Evolutionary conservation across 2,797 vertebrate genomes (phyloP).

Genomic region (Lacerta bilineata): DNA sequence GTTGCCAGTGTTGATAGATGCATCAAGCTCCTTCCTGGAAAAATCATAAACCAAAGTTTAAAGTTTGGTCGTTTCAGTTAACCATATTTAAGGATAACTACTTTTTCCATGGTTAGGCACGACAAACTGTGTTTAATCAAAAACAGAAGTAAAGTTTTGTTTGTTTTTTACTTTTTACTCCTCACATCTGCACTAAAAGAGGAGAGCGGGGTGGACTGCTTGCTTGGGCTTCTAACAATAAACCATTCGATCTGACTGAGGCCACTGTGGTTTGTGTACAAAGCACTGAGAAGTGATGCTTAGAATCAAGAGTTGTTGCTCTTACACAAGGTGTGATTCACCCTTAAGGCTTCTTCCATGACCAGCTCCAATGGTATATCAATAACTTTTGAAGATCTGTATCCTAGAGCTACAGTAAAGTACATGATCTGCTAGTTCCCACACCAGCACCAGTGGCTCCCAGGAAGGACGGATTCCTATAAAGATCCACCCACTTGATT

Average conservation of each 20-base stretch:
- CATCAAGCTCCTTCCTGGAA: conserved; percentile 61
- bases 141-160: no score
- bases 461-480: not conserved
- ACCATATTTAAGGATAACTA: not conserved
- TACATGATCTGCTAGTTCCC: not conserved
- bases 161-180: no score
- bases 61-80: not conserved
- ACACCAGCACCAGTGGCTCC: not conserved
- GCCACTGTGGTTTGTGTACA: not conserved
- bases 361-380: not conserved
- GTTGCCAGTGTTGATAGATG: conserved; percentile 18
- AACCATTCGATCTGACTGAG: not conserved
- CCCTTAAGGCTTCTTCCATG: not conserved
- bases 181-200: not conserved
- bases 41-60: conserved; percentile 19
- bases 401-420: not conserved
- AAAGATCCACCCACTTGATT: not conserved
- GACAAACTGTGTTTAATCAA: no score
- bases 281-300: not conserved
- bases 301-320: not conserved
- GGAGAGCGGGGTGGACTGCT: not conserved
- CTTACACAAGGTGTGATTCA: not conserved
- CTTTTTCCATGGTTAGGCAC: no score
- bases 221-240: not conserved
- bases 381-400: not conserved